phyloP scores from a whole-genome alignment of 2,888 invertebrate genomes.

The Acleris laterana region DNA sequence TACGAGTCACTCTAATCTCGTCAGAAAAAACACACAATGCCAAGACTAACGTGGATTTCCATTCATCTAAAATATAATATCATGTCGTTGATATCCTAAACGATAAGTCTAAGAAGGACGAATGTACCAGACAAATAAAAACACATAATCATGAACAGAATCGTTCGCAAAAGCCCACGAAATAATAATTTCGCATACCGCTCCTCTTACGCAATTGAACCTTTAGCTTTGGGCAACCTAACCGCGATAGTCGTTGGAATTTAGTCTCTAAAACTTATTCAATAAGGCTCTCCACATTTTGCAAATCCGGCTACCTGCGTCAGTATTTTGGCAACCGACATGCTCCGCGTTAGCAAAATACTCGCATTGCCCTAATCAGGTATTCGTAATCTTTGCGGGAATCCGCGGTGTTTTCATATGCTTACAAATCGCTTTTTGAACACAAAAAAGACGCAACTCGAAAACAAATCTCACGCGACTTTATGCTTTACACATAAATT shows the following conservation, averaged over 20 bases:
- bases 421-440: conserved; percentile 24
- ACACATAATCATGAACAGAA: neutral
- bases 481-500: too few species aligned
- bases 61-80: too few species aligned
- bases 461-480: too few species aligned
- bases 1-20: too few species aligned
- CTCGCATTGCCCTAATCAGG: conserved; percentile 28
- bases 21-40: too few species aligned
- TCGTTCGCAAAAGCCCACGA: neutral
- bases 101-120: too few species aligned
- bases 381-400: conserved; percentile 36
- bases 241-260: neutral
- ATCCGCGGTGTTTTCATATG: conserved; percentile 32
- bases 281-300: conserved; percentile 11
- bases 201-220: conserved; percentile 26
- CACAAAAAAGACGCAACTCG: too few species aligned
- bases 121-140: too few species aligned
- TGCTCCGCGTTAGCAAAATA: conserved; percentile 30
- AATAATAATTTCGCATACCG: neutral
- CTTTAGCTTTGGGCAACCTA: conserved; percentile 12
- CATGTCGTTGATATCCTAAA: too few species aligned
- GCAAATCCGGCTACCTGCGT: conserved; percentile 22
- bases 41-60: too few species aligned
- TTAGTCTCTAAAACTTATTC: conserved; percentile 1
- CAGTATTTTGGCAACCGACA: conserved; percentile 25